Conservation (phyloP, 2,113 vertebrate species). For the Dipodomys spectabilis region DNA sequence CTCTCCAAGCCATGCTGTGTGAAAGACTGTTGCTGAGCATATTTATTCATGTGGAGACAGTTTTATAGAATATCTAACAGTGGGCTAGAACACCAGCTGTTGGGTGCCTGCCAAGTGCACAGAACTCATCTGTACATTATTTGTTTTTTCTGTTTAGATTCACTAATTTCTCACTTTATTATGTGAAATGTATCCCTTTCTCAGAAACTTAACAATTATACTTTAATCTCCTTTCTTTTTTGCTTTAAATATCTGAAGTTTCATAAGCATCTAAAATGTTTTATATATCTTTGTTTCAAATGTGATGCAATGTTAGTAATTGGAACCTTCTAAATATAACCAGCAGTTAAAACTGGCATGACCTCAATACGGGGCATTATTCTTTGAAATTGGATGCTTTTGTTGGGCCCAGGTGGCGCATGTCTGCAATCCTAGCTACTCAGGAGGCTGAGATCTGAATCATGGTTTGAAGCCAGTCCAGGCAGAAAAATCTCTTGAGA, state of each 20-base stretch:
- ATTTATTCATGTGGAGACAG: slow-evolving; percentile 79
- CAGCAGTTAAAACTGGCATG: background rate
- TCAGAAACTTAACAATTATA: background rate
- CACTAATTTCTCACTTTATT: slow-evolving; percentile 68
- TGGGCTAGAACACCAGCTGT: slow-evolving; percentile 75
- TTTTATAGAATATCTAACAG: slow-evolving; percentile 75
- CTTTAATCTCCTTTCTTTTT: background rate
- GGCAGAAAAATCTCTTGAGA: no score
- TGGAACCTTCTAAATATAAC: slow-evolving; percentile 45
- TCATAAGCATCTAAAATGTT: background rate
- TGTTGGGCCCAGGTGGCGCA: no score
- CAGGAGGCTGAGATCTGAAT: no score
- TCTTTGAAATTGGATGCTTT: background rate
- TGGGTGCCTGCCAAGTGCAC: slow-evolving; percentile 76
- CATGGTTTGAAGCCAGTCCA: no score
- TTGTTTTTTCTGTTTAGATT: slow-evolving; percentile 74
- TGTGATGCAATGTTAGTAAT: background rate
- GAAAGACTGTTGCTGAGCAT: slow-evolving; percentile 64
- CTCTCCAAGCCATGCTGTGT: slow-evolving; percentile 54
- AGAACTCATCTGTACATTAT: slow-evolving; percentile 78
- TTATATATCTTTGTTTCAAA: background rate
- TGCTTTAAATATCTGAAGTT: background rate
- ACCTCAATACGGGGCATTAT: background rate
- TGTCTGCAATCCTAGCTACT: no score
- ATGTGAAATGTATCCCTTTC: background rate